Base-by-base conservation (phyloP, 35 echinoderm and acorn worm species). In the Anneissia japonica region DNA sequence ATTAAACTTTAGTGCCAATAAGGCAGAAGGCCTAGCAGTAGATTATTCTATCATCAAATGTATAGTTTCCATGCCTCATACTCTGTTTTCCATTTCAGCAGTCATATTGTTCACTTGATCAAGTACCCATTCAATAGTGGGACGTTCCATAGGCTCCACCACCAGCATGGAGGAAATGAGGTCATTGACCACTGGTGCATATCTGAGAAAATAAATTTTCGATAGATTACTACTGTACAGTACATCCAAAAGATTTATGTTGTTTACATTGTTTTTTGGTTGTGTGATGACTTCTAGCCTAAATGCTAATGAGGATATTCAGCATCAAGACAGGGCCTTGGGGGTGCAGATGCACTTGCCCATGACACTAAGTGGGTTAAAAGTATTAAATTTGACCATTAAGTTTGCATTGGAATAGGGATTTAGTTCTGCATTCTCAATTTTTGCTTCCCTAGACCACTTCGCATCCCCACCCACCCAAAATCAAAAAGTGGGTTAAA, bases 71-170 rank as follows among this genome's bases (percentile, higher is more conserved):
- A 43, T 43, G 40, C 14, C 4, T 73, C 73, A 97, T 38, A 97
- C 91, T 75, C 82, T 93, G 51, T 97, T 92, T 36, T 97, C 91
- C 43, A 87, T 75, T 30, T 97, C 88, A 37, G 46, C 79, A 13
- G 88, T 72, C 45, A 92, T 77, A 30, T 82, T 92, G n/a, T 77
- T 81, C 33, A 91, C 38, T 31, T 82, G 86, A 37, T 92, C 91
- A 28, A 97, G 31, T 6, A 97, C 91, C 94, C 94, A 97, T 21
- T 86, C 82, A 0, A 93, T 90, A 33, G 76, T 84, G 31, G 94
- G 94, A 51, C 94, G 90, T 77, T 97, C 94, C 46, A 97, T 56
- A 13, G 91, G 87, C 81, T 97, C 94, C n/a, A 97, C 94, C 32
- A 91, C 91, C 7, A 97, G 72, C 82, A 90, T 90, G 1, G 91